These are phyloP conservation scores for Abramis brama DNA, from an alignment of 2,113 vertebrate species.

Conservation along the genomic window DNA sequence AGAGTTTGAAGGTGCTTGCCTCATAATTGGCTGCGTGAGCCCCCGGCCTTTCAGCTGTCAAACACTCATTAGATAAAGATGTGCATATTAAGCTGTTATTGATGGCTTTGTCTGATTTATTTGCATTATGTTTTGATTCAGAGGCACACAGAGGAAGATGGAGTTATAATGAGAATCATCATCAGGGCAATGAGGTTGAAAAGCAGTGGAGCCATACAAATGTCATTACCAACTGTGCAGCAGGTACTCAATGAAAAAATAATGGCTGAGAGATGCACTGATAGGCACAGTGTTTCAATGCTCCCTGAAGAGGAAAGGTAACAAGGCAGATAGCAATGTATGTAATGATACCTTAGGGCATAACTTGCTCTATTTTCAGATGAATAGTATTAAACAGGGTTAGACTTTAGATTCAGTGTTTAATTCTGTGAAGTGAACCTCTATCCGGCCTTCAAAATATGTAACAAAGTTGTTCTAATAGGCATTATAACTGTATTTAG, in stretches of 20 bases:
- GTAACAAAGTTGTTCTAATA: neutral
- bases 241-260: conserved; percentile 37
- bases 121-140: conserved; percentile 38
- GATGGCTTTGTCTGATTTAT: conserved; percentile 41
- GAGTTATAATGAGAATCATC: conserved; percentile 42
- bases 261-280: conserved; percentile 25
- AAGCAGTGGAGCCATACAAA: conserved; percentile 42
- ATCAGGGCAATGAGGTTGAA: conserved; percentile 47
- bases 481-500: neutral
- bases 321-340: conserved; percentile 9
- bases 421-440: neutral
- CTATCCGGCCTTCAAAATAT: neutral
- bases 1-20: conserved; percentile 34
- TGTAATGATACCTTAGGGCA: conserved; percentile 2
- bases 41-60: conserved; percentile 25
- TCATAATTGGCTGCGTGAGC: conserved; percentile 30
- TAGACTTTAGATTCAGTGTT: neutral
- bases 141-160: conserved; percentile 34
- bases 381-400: neutral
- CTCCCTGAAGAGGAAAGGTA: conserved; percentile 34
- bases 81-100: conserved; percentile 35
- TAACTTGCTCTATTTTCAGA: neutral
- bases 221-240: conserved; percentile 43
- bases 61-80: conserved; percentile 18
- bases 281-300: conserved; percentile 29